phyloP scores from a whole-genome alignment of 2,888 invertebrate genomes.

The Andricus curvator region DNA sequence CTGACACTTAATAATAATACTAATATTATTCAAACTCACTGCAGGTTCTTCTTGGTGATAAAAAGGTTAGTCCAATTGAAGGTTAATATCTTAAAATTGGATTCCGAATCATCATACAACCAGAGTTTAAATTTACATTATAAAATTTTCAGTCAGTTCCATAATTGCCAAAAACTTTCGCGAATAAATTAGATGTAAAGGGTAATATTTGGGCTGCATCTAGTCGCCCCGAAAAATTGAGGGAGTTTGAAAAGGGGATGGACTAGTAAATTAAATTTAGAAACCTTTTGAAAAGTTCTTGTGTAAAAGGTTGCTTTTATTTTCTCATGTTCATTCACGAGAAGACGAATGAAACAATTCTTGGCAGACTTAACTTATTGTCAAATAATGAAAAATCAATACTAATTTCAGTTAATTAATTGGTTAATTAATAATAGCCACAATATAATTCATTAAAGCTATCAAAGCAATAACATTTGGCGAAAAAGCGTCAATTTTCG shows the following conservation, averaged over 20 bases:
- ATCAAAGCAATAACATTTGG: conserved; percentile 32
- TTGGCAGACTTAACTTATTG: neutral
- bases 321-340: conserved; percentile 24
- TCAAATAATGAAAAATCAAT: neutral
- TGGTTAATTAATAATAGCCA: neutral
- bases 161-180: neutral
- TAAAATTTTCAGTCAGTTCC: neutral
- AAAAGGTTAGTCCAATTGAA: neutral
- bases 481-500: conserved; percentile 23
- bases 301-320: conserved; percentile 28
- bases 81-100: conserved; percentile 22
- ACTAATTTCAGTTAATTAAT: neutral
- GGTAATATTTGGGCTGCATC: no score
- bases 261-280: neutral
- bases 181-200: neutral
- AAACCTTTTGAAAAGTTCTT: conserved; percentile 7
- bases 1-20: neutral
- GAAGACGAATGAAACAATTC: conserved; percentile 1
- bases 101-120: conserved; percentile 17
- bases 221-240: no score
- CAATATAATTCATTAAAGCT: conserved; percentile 15
- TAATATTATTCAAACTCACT: neutral
- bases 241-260: no score
- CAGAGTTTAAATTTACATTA: neutral
- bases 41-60: neutral